These are phyloP conservation scores for Epiblema foenella DNA, from an alignment of 2,888 invertebrate genomes.

Conservation along the genomic window DNA sequence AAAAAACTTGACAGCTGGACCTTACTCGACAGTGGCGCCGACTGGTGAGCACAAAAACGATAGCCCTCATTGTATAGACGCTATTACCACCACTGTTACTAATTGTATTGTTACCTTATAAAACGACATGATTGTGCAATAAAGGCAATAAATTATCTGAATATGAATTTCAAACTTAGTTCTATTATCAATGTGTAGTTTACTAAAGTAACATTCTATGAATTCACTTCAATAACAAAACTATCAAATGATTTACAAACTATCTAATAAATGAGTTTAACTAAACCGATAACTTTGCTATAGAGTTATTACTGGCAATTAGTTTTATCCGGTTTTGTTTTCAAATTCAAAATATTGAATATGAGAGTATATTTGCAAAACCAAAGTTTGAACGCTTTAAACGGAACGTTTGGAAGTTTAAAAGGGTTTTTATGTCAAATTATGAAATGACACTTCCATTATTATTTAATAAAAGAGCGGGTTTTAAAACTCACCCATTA, in stretches of 20 bases:
- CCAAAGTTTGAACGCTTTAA: neutral
- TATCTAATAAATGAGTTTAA: neutral
- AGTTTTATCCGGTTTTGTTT: conserved; percentile 13
- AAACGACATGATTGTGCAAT: too few relatives aligned
- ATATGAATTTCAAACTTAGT: too few relatives aligned
- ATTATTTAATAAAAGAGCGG: neutral
- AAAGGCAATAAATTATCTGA: too few relatives aligned
- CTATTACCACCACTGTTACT: too few relatives aligned
- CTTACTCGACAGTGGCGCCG: too few relatives aligned
- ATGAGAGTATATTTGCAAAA: neutral
- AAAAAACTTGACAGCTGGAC: too few relatives aligned
- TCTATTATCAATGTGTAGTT: too few relatives aligned
- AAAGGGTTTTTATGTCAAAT: conserved; percentile 18
- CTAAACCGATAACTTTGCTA: neutral
- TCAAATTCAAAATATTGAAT: conserved; percentile 11
- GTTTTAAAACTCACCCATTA: neutral
- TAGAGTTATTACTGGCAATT: neutral
- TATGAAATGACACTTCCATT: neutral
- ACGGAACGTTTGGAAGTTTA: neutral
- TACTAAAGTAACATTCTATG: too few relatives aligned
- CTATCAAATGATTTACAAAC: neutral
- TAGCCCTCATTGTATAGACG: too few relatives aligned
- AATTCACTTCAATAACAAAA: neutral
- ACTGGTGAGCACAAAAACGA: too few relatives aligned
- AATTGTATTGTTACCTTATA: too few relatives aligned